Evolutionary conservation across 2,888 invertebrate genomes (phyloP).

Genomic region (Boloria euphrosyne): DNA sequence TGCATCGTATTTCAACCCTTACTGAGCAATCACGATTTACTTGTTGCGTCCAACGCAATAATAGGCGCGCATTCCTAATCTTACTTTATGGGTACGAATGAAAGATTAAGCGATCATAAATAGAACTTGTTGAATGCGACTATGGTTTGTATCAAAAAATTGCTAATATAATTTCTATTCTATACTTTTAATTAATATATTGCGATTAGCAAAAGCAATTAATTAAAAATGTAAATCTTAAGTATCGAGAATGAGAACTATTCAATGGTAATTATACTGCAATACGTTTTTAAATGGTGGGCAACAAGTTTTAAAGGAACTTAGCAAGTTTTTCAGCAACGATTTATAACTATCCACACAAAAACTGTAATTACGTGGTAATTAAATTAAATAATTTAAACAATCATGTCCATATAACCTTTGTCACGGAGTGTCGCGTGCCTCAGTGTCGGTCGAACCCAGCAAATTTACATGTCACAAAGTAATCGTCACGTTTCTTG

Average conservation of each 20-base stretch:
- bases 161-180: not conserved
- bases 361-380: not conserved
- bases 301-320: not conserved
- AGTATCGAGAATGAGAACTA: no score
- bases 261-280: not conserved
- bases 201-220: no score
- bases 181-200: not conserved
- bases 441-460: conserved; percentile 45
- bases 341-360: not conserved
- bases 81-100: conserved; percentile 25
- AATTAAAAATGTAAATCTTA: no score
- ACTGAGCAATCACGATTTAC: conserved; percentile 41
- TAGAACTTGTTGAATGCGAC: conserved; percentile 11
- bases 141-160: conserved; percentile 12
- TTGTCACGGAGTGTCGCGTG: conserved; percentile 47
- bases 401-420: conserved; percentile 28
- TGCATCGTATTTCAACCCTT: conserved; percentile 40
- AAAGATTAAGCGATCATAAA: conserved; percentile 23
- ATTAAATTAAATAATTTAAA: conserved; percentile 1
- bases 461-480: conserved; percentile 37
- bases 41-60: conserved; percentile 35
- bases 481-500: conserved; percentile 34
- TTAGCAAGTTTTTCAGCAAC: no score
- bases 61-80: conserved; percentile 30
- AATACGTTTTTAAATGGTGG: not conserved